phyloP scores from a whole-genome alignment of 2,888 invertebrate species.

The Ashinkailepas kermadecensis region DNA sequence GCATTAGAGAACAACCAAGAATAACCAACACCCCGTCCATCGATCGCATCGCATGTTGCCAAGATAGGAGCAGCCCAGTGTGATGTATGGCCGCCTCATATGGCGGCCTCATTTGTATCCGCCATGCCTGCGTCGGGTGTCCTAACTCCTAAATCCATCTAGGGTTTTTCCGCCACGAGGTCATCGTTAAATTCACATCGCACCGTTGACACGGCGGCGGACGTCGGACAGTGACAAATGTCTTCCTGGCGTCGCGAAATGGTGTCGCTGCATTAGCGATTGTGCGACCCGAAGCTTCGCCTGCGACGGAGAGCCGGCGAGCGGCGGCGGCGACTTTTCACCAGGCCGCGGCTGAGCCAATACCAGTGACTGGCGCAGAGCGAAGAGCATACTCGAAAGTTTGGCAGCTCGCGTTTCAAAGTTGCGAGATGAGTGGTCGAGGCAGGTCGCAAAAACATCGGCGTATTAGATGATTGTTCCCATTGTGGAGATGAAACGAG shows the following conservation, averaged over 20 bases:
- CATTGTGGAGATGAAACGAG: background rate
- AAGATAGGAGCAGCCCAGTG: background rate
- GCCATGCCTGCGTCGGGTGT: background rate
- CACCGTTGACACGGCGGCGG: background rate
- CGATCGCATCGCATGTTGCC: too few relatives aligned
- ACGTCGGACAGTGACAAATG: background rate
- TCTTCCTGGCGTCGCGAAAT: background rate
- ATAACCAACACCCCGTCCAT: too few relatives aligned
- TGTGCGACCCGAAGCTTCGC: background rate
- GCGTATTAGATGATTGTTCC: background rate
- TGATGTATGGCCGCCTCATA: background rate
- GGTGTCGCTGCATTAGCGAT: background rate
- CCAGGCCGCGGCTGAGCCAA: background rate
- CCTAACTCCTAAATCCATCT: background rate
- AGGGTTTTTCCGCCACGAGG: background rate
- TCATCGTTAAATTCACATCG: background rate
- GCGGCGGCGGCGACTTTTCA: background rate
- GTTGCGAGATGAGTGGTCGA: background rate
- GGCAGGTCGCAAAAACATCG: background rate
- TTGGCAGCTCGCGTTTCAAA: background rate
- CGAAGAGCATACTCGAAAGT: background rate
- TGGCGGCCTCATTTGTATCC: background rate
- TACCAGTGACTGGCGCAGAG: background rate
- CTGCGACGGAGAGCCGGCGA: background rate
- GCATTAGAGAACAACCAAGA: too few relatives aligned